Evolutionary conservation across 2,888 invertebrate species (phyloP).

Genomic region (Tuberolachnus salignus): DNA sequence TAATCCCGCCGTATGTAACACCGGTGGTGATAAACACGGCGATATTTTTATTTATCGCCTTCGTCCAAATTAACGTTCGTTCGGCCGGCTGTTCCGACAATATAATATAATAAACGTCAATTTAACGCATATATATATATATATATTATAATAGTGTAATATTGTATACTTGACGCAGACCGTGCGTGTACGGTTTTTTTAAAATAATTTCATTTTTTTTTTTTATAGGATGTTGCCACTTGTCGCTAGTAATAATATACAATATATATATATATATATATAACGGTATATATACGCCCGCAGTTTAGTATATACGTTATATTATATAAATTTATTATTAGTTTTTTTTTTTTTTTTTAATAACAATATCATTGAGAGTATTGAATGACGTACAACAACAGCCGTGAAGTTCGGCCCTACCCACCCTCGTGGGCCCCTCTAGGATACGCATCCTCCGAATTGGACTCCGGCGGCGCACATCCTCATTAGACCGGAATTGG

Average conservation of each 20-base stretch:
- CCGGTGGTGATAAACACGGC: too few species aligned
- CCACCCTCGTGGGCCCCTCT: background rate
- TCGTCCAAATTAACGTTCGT: background rate
- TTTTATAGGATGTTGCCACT: slow-evolving; percentile 49
- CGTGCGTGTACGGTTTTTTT: background rate
- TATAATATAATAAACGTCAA: slow-evolving; percentile 49
- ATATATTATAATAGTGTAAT: background rate
- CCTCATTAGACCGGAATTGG: slow-evolving; percentile 43
- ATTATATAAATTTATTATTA: background rate
- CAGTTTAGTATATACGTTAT: slow-evolving; percentile 2
- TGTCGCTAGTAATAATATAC: background rate
- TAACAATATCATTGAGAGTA: slow-evolving; percentile 25
- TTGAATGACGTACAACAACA: background rate
- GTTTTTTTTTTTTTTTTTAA: slow-evolving; percentile 3
- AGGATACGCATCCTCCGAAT: slow-evolving; percentile 27
- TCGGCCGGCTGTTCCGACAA: background rate
- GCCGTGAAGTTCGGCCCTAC: slow-evolving; percentile 12
- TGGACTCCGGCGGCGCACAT: slow-evolving; percentile 36
- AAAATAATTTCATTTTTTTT: too few species aligned
- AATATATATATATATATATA: background rate
- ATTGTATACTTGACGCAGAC: background rate
- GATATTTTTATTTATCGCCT: slow-evolving; percentile 4
- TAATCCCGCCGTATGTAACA: background rate
- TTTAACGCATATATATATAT: slow-evolving; percentile 52
- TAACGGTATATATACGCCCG: slow-evolving; percentile 3